Base-by-base conservation (phyloP, 2,888 invertebrate species). In the Lordiphosa andalusiaca region DNA sequence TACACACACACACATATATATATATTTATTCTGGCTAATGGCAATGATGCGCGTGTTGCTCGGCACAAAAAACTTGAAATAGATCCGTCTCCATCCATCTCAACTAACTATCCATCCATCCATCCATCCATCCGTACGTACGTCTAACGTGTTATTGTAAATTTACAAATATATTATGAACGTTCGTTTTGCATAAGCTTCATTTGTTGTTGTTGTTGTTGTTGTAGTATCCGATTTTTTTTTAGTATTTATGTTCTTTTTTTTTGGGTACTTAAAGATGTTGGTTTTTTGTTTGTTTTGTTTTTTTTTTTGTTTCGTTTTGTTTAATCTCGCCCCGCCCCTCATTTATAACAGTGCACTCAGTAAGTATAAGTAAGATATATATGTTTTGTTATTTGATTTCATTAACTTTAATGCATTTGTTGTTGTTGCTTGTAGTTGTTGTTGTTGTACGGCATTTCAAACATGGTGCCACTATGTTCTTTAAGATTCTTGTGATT, bases 261-360 rank as follows among this genome's bases (percentile, higher is more conserved):
- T 53, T 56, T 52, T 56, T 56, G 51, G 30, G 30, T 30, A 30
- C 30, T 30, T 30, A 3, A 30, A 30, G 30, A 49, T 66, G 54
- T 48, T 60, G 53, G 25, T 60, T 61, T 69, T 69, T 71, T 69
- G 69, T 71, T 70, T 57, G 64, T 74, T 71, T 61, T 72, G 69
- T 70, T 71, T 70, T 57, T 65, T 74, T 71, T 61, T 72, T 70
- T 70, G 69, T 57, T 65, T 74, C 70, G 61, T 72, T 73, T 70
- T 63, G 63, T 85, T 87, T 85, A 78, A 84, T 86, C 89, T 89
- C 90, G 89, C 89, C 90, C 90, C 90, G 88, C 89, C 89, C 89
- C 89, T 90, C 90, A 81, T 86, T 85, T 83, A 80, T 78, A 83
- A 87, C 87, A 89, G 88, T 89, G 89, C 90, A 89, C 89, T 88